These are phyloP conservation scores for Operophtera brumata DNA, from an alignment of 2,888 invertebrate genomes.

Conservation along the genomic window DNA sequence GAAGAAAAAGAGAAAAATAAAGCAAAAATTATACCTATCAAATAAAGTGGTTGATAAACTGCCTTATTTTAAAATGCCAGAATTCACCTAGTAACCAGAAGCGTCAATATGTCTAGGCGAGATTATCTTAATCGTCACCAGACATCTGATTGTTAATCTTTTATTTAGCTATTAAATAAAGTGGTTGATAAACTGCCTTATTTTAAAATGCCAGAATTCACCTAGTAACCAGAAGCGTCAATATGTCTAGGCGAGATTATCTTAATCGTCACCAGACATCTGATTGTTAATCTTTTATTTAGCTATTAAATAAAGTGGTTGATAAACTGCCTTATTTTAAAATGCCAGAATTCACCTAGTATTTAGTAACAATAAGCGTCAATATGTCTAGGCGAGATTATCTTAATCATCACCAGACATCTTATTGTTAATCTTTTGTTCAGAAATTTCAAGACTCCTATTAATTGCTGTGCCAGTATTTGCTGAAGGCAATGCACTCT, in stretches of 20 bases:
- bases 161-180: background rate
- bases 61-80: background rate
- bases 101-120: background rate
- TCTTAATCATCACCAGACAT: background rate
- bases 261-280: background rate
- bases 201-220: too few relatives aligned
- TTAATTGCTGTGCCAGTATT: background rate
- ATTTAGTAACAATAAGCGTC: too few relatives aligned
- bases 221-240: too few relatives aligned
- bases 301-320: background rate
- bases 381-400: background rate
- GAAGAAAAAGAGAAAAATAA: background rate
- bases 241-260: background rate
- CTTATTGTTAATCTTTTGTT: background rate
- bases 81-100: too few relatives aligned
- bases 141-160: background rate
- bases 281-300: background rate
- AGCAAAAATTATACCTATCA: background rate
- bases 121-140: background rate
- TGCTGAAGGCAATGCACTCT: slow-evolving; percentile 6
- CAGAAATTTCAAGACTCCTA: background rate
- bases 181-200: background rate
- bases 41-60: background rate
- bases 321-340: background rate
- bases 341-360: too few relatives aligned